A percentile compares a stretch with the other conserved stretches of the same genome.
These are phyloP conservation scores for Hippocampus kuda DNA, from an alignment of 2,797 vertebrate genomes.

Conservation along the genomic window DNA sequence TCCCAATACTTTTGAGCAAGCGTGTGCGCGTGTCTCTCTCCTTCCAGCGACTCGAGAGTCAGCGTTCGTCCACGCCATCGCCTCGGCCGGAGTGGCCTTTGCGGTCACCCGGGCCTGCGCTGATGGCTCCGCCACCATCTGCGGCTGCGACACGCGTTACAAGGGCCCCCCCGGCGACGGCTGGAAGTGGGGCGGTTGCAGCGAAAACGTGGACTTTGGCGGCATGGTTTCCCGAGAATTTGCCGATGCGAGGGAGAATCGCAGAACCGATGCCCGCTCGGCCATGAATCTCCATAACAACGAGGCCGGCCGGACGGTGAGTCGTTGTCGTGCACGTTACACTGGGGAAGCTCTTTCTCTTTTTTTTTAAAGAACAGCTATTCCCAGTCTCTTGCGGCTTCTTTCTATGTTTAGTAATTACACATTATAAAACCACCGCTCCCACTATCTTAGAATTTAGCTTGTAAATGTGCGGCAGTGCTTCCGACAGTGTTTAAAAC, in stretches of 20 bases:
- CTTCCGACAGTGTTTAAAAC: too few species aligned
- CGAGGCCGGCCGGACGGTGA: slow-evolving; percentile 86
- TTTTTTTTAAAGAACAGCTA: background rate
- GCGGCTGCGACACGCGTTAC: slow-evolving; percentile 87
- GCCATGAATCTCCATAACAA: slow-evolving; percentile 99
- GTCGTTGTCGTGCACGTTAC: slow-evolving; percentile 9
- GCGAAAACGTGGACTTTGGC: slow-evolving; percentile 92
- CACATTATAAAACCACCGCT: too few species aligned
- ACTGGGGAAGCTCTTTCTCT: slow-evolving; percentile 1
- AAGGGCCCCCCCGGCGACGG: slow-evolving; percentile 86
- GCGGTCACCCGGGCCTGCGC: slow-evolving; percentile 94
- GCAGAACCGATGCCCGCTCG: slow-evolving; percentile 83
- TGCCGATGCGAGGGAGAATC: slow-evolving; percentile 89
- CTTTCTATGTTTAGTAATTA: too few species aligned
- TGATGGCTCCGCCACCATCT: slow-evolving; percentile 85
- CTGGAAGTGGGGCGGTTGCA: slow-evolving; percentile 99
- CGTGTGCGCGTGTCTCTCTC: slow-evolving; percentile 15
- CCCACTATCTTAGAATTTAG: too few species aligned
- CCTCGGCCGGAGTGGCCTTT: slow-evolving; percentile 89
- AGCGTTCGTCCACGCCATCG: slow-evolving; percentile 92
- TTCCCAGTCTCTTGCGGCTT: too few species aligned
- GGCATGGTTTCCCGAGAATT: slow-evolving; percentile 96
- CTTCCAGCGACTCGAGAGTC: slow-evolving; percentile 87
- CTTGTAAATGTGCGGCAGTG: too few species aligned
- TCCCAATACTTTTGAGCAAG: background rate